Conservation (phyloP, 2,888 invertebrate species). For the Alsophila aescularia region DNA sequence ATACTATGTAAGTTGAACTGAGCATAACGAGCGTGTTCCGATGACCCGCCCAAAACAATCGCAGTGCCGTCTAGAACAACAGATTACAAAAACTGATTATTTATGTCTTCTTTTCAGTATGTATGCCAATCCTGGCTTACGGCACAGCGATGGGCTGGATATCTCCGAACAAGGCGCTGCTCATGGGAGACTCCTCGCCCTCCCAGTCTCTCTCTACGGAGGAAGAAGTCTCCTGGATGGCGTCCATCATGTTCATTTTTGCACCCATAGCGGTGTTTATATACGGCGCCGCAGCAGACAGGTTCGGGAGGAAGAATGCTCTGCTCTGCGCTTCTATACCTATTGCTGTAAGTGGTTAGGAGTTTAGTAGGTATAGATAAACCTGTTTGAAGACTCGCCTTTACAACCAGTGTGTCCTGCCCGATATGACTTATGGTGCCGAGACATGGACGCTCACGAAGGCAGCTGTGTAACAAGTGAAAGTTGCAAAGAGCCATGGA, state of each 20-base stretch:
- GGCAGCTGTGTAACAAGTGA: too few relatives aligned
- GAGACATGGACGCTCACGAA: too few relatives aligned
- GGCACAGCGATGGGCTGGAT: constrained; percentile 85
- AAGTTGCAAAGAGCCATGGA: too few relatives aligned
- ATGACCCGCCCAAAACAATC: too few relatives aligned
- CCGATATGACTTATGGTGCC: too few relatives aligned
- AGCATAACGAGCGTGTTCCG: too few relatives aligned
- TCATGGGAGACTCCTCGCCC: constrained; percentile 72
- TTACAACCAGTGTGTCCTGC: too few relatives aligned
- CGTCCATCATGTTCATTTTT: constrained; percentile 83
- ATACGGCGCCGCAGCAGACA: constrained; percentile 79
- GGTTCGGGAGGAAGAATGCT: constrained; percentile 79
- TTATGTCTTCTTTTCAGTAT: constrained; percentile 77
- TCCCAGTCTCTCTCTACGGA: constrained; percentile 63
- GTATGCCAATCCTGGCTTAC: constrained; percentile 80
- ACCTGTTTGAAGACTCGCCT: too few relatives aligned
- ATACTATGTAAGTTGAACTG: too few relatives aligned
- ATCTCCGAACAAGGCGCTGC: constrained; percentile 78
- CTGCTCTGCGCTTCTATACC: constrained; percentile 67
- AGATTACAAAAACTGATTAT: too few relatives aligned
- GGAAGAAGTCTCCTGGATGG: constrained; percentile 83
- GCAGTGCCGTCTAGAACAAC: too few relatives aligned
- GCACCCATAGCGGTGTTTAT: constrained; percentile 82
- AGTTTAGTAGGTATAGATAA: too few relatives aligned
- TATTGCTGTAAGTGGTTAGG: constrained; percentile 66